phyloP scores from a whole-genome alignment of 1,140 invertebrate genomes.

The Philaenus spumarius region DNA sequence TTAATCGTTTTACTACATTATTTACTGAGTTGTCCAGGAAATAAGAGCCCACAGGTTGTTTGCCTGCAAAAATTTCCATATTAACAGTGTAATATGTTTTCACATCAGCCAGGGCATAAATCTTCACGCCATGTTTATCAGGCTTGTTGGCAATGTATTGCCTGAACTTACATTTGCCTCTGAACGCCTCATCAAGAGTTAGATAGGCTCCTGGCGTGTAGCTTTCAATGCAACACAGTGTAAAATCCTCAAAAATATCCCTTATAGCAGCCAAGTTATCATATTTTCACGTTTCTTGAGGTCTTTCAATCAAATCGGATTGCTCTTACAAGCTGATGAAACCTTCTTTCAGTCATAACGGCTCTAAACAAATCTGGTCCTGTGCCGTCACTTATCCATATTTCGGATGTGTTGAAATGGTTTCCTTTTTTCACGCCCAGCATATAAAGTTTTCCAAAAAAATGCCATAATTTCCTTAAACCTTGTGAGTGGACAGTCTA shows the following conservation, averaged over 20 bases:
- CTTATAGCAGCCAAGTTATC: background rate
- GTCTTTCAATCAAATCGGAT: background rate
- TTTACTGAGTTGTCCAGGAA: background rate
- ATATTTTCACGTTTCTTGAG: background rate
- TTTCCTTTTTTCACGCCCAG: no score
- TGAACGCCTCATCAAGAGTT: background rate
- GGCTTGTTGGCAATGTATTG: background rate
- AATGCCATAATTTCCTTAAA: no score
- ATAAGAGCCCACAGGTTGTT: slow-evolving; percentile 39
- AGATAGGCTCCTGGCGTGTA: background rate
- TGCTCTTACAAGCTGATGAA: background rate
- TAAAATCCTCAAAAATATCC: background rate
- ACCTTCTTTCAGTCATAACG: no score
- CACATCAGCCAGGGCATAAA: background rate
- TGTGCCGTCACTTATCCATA: no score
- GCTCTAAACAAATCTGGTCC: no score
- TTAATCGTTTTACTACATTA: background rate
- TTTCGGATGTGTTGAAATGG: no score
- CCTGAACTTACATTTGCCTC: background rate
- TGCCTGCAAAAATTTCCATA: background rate
- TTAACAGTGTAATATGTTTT: background rate
- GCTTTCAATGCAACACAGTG: background rate
- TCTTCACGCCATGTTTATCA: background rate
- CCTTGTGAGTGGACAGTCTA: no score
- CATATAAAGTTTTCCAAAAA: no score